Percentiles rank a stretch among this genome's conserved stretches.
These are phyloP conservation scores for Sinosuthora webbiana DNA, from an alignment of 2,113 vertebrate genomes.

Conservation along the genomic window DNA sequence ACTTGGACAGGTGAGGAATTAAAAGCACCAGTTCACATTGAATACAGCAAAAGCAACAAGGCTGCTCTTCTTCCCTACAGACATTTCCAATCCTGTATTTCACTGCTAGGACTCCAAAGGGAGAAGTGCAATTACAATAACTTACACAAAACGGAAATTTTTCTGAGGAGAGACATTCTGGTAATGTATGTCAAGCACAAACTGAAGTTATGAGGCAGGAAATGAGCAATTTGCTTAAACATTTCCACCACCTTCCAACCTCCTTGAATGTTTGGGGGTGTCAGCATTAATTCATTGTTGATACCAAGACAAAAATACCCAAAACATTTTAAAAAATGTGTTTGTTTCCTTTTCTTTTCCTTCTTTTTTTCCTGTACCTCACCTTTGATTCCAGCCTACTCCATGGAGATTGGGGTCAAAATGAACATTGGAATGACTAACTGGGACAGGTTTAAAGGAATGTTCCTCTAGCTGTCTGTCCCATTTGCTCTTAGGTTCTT, in stretches of 20 bases:
- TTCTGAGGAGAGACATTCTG: not conserved
- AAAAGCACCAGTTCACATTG: not conserved
- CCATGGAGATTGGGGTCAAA: not conserved
- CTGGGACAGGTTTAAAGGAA: not conserved
- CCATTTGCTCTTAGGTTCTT: not conserved
- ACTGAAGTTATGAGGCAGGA: not conserved
- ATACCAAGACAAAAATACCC: not conserved
- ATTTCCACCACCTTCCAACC: not conserved
- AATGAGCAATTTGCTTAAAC: not conserved
- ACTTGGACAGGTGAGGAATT: not conserved
- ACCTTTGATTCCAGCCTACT: not conserved
- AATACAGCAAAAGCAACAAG: not conserved
- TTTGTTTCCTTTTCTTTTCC: not conserved
- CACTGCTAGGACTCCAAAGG: not conserved
- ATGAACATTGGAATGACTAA: not conserved
- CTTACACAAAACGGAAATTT: not conserved
- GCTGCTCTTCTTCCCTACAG: not conserved
- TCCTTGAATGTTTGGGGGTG: not conserved
- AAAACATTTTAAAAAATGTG: not conserved
- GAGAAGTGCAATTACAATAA: not conserved
- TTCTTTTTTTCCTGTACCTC: not conserved
- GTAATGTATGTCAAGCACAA: not conserved
- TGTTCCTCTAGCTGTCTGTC: not conserved
- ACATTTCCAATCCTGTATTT: not conserved
- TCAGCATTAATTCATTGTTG: not conserved